Base-by-base conservation (phyloP, 2,113 vertebrate species). In the Scomber japonicus region DNA sequence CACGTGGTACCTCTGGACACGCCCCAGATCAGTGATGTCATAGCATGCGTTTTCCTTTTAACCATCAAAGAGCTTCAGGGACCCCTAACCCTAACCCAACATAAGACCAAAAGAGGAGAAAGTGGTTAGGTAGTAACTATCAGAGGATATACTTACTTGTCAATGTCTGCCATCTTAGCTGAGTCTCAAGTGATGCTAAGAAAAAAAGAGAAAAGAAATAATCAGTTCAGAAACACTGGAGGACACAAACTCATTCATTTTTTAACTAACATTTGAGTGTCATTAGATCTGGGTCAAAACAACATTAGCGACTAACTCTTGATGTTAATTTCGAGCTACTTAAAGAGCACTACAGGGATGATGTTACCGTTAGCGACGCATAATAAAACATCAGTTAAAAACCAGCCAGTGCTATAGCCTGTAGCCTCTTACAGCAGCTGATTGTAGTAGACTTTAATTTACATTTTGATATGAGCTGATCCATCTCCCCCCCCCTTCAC, bases 121-220 rank as follows among this genome's bases (percentile, higher is more conserved):
- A 24, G 35, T 21, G 17, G 60, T 35, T 8, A 59, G 75, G 30
- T 49, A 9, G 19, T 54, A 13, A 21, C 14, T 11, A 56, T 21
- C 2, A 4, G 7, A 40, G 11, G 1, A 62, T 54, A 49, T 77
- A 97, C 98, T 97, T 95, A 99, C 98, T 99, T 99, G 95, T 99
- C 98, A 75, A 98, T 92, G 91, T 99, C 97, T 91, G 98, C 97
- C 98, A 99, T 99, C 91, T 91, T 95, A 53, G 75, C 87, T 15
- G 76, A 82, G 90, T 93, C 68, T 85, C 80, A 88, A 80, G 83
- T 88, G 85, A 82, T 88, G 86, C 95, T 90, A 54, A 59, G 81
- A 57, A 74, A 59, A 82, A 57, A 74, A 85, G 53, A 75, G 3
- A 59, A 69, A 35, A 12, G 45, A 80, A 59, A 17, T 10, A 15